Base-by-base conservation (phyloP, 1,140 invertebrate genomes). In the Popillia japonica region DNA sequence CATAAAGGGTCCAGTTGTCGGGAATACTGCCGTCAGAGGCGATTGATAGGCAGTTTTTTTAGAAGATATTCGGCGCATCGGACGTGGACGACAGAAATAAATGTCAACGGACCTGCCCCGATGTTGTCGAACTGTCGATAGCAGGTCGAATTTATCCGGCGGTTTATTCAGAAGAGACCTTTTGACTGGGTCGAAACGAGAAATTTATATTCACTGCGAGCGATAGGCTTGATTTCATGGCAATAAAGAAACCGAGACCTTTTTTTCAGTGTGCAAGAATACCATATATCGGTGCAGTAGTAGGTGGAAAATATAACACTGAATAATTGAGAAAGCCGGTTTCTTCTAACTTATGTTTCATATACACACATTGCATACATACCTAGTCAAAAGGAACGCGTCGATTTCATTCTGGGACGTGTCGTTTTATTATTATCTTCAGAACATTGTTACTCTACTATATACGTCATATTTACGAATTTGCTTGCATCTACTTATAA, bases 151-250 rank as follows among this genome's bases (percentile, higher is more conserved):
- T 68, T 68, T 68, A 68, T 68, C 61, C 61, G 22, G 22, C 61
- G 8, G 61, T 68, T 68, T 68, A 68, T 68, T 68, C 61, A 68
- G 61, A 34, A 68, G 61, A 34, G 61, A 27, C 61, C 61, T 20
- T 68, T 68, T 68, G 61, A 68, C 61, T 22, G 17, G 61, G 9
- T 14, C 61, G 61, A 68, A 68, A 68, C 61, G 20, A 68, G 61
- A 68, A 68, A 68, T 68, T 68, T 68, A 68, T 68, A 68, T 68
- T 68, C 61, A 68, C 61, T 68, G 61, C 61, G 61, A 68, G 61
- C 61, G 61, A 68, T 68, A 68, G 61, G 61, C 27, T 68, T 68
- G 61, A 68, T 68, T 68, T 68, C 61, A 34, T 68, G 61, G 61
- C 27, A 68, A 68, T 68, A 68, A 68, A 68, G 61, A 27, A 22